Percentiles rank a stretch among this genome's conserved stretches.
Conservation (phyloP, 2,113 vertebrate genomes). For the Numenius arquata region DNA sequence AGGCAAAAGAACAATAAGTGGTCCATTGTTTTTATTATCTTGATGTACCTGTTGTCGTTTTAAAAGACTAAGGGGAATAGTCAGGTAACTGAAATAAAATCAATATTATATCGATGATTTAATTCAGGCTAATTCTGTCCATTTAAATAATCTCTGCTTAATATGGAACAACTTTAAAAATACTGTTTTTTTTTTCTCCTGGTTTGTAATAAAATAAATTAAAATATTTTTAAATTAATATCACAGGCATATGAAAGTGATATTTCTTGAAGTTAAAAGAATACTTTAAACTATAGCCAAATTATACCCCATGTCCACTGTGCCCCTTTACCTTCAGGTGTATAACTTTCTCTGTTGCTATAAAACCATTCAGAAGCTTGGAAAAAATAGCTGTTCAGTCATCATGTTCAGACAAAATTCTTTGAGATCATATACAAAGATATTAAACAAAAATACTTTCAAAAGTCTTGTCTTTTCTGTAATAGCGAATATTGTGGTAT, state of each 20-base stretch:
- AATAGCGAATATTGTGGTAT: neutral
- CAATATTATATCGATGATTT: neutral
- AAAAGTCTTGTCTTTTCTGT: neutral
- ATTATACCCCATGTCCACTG: neutral
- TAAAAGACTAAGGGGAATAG: neutral
- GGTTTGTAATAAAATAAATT: neutral
- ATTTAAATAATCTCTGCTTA: neutral
- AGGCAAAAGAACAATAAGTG: neutral
- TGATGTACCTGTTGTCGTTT: neutral
- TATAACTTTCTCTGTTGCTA: neutral
- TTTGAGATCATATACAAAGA: neutral
- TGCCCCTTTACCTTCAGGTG: neutral
- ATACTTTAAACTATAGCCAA: neutral
- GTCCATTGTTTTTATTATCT: neutral
- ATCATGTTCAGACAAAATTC: neutral
- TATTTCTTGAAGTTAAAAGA: neutral
- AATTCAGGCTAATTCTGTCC: neutral
- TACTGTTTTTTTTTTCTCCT: neutral
- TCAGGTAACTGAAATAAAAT: neutral
- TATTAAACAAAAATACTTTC: neutral
- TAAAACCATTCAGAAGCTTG: neutral
- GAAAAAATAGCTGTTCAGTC: neutral
- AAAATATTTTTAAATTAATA: neutral
- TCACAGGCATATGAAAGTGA: neutral
- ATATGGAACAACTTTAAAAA: neutral